phyloP scores from a whole-genome alignment of 1,140 invertebrate species.

The Metaphire vulgaris region DNA sequence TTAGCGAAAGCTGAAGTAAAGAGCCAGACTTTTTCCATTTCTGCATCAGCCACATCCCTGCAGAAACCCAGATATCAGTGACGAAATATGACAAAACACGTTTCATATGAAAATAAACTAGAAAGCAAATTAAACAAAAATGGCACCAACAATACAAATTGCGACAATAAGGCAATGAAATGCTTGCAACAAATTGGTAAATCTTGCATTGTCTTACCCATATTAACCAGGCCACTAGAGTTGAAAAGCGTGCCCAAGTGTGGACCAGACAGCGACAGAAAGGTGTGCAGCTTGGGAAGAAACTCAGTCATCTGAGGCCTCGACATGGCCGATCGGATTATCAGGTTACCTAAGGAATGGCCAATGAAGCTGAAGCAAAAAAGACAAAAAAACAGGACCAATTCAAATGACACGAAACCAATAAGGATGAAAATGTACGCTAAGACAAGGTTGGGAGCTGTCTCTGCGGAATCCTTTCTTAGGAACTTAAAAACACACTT shows the following conservation, averaged over 20 bases:
- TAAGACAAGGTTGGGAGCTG: too few species aligned
- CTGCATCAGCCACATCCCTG: slow-evolving; percentile 98
- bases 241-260: slow-evolving; percentile 93
- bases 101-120: not conserved
- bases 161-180: too few species aligned
- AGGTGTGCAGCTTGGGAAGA: slow-evolving; percentile 79
- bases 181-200: too few species aligned
- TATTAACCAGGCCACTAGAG: slow-evolving; percentile 88
- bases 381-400: too few species aligned
- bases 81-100: not conserved
- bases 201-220: too few species aligned
- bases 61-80: slow-evolving; percentile 32
- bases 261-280: slow-evolving; percentile 86
- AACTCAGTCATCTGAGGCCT: slow-evolving; percentile 77
- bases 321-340: slow-evolving; percentile 81
- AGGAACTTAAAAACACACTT: too few species aligned
- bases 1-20: slow-evolving; percentile 78
- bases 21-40: slow-evolving; percentile 96
- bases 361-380: slow-evolving; percentile 75
- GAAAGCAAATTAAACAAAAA: too few species aligned
- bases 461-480: too few species aligned
- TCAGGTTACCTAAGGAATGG: slow-evolving; percentile 90
- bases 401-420: too few species aligned
- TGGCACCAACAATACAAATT: too few species aligned
- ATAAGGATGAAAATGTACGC: too few species aligned